Evolutionary conservation across 2,797 vertebrate species (phyloP).

Genomic region (Pteronotus mesoamericanus): DNA sequence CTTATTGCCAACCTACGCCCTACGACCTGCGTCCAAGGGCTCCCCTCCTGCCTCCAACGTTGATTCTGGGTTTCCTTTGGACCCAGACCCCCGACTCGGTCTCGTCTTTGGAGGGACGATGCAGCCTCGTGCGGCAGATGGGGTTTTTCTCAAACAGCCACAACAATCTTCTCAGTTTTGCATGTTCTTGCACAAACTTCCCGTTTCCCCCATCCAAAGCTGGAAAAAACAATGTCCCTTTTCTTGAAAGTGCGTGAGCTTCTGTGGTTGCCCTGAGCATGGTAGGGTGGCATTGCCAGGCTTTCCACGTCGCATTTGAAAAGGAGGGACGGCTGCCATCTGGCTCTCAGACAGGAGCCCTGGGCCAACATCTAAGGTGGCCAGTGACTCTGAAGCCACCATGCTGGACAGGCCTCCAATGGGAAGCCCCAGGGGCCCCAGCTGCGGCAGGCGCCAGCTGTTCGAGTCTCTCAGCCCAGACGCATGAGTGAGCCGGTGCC

Average conservation of each 20-base stretch:
- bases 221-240: no score
- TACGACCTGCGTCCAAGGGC: rapidly evolving
- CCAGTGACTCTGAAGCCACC: rapidly evolving
- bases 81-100: rapidly evolving
- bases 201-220: background rate
- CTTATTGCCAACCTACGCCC: background rate
- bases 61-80: rapidly evolving
- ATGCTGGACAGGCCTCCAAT: no score
- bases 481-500: no score
- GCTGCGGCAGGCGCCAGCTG: background rate
- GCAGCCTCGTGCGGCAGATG: rapidly evolving
- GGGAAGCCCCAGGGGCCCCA: background rate
- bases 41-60: no score
- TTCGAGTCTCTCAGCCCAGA: background rate
- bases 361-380: rapidly evolving
- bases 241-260: background rate
- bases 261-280: background rate
- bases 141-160: background rate
- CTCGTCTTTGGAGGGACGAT: rapidly evolving
- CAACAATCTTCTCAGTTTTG: background rate
- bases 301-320: background rate
- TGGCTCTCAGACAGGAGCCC: background rate
- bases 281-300: rapidly evolving
- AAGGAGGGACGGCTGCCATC: background rate
- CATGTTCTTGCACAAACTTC: background rate